Conservation (phyloP, 1,140 invertebrate genomes). For the Pantala flavescens region DNA sequence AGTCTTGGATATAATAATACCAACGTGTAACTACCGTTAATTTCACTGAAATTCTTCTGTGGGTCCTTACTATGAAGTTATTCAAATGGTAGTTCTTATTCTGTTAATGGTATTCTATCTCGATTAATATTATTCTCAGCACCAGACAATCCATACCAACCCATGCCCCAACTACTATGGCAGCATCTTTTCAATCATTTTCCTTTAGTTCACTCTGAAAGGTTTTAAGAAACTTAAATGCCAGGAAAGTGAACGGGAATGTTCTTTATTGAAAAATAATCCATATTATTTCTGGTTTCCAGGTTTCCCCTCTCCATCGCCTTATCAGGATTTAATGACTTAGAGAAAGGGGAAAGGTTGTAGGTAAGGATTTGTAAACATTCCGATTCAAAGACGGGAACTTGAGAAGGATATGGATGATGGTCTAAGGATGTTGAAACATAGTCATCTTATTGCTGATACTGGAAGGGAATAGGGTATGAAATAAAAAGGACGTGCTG, state of each 20-base stretch:
- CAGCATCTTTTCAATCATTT: neutral
- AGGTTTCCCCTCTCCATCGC: neutral
- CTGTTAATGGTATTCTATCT: no score
- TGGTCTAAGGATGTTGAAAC: neutral
- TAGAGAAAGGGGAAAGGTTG: neutral
- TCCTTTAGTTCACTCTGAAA: neutral
- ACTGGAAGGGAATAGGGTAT: neutral
- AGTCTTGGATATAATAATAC: no score
- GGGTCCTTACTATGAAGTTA: no score
- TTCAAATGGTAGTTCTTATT: no score
- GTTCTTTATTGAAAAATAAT: neutral
- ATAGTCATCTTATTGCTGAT: neutral
- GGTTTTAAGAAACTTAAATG: neutral
- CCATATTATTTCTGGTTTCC: neutral
- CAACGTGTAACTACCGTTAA: no score
- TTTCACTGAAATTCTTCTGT: no score
- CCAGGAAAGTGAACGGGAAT: neutral
- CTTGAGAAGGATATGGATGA: neutral
- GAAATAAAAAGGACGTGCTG: neutral
- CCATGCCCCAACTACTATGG: neutral
- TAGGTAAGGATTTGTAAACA: neutral
- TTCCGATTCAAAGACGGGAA: neutral
- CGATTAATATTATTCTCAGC: no score
- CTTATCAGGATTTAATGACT: neutral
- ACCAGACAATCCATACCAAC: neutral